phyloP scores from a whole-genome alignment of 2,113 vertebrate genomes.

The Thalassoma bifasciatum region DNA sequence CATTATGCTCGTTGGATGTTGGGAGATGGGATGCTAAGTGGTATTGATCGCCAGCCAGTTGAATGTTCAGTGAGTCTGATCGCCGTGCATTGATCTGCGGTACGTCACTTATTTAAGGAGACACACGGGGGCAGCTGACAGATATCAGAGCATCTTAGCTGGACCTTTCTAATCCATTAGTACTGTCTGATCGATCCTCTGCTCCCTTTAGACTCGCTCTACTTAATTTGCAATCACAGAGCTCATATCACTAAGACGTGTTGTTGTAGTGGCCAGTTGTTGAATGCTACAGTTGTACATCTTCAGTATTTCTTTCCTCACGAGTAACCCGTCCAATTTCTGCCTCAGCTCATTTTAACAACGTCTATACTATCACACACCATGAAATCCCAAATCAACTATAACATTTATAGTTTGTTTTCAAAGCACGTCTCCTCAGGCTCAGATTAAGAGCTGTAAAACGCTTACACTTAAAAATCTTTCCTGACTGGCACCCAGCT shows the following conservation, averaged over 20 bases:
- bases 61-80: constrained; percentile 61
- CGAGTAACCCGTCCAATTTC: background rate
- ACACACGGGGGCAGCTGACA: constrained; percentile 62
- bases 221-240: constrained; percentile 31
- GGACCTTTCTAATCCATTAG: constrained; percentile 73
- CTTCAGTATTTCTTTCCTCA: background rate
- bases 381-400: background rate
- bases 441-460: too few species aligned
- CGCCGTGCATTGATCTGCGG: constrained; percentile 53
- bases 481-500: too few species aligned
- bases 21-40: constrained; percentile 59
- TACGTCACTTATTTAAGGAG: constrained; percentile 59
- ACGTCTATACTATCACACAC: background rate
- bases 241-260: constrained; percentile 23
- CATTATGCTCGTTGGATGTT: constrained; percentile 59
- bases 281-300: background rate
- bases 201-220: constrained; percentile 30
- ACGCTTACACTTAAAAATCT: too few species aligned
- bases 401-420: background rate
- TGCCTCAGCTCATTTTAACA: background rate
- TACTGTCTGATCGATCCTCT: constrained; percentile 59
- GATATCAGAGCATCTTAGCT: constrained; percentile 57
- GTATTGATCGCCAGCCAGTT: constrained; percentile 72
- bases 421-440: background rate
- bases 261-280: background rate